Evolutionary conservation across 1,140 invertebrate genomes (phyloP), one percentile per base, ranked within the genome.

Genomic region (Ganaspis sp.): DNA sequence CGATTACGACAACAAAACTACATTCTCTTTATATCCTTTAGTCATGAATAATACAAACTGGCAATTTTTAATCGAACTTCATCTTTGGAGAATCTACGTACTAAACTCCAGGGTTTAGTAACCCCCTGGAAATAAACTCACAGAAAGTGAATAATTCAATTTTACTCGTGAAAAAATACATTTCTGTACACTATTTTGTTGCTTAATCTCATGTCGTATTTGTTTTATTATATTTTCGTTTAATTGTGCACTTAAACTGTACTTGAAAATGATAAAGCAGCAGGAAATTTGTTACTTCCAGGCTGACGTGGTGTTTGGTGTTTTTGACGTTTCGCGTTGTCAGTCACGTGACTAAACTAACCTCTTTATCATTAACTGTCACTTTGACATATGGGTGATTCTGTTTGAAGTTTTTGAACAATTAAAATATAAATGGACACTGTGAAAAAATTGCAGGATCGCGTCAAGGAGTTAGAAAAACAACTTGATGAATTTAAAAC

Each of bases 381-480:
- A 64, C 9, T 29, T 64, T 49, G 58, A 11, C 23, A 64, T 15
- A 29, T 64, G 23, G 26, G 3, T n/a, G 5, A n/a, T 29, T 4
- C 1, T 29, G 1, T 26, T 26, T n/a, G 12, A n/a, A 64, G 5
- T 64, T 23, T 12, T 49, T 26, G 1, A 2, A 72, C 15, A 54
- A 19, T 15, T 1, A 34, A 17, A 54, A 15, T 75, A 76, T 83
- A 58, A 72, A 89, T 90, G 86, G 42, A 82, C 6, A 77, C 77
- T 38, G 29, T 88, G 11, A 76, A 86, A 45, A 76, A 45, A n/a
- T 76, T 94, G 29, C 80, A 90, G 69, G 69, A 80, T 5, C 90
- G 82, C 78, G 90, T 95, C 1, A 86, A 89, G 74, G 90, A 93
- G 69, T 85, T 95, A 21, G 93, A 95, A 85, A 87, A 90, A 9